phyloP scores from a whole-genome alignment of 2,888 invertebrate species.

The Agrotis exclamationis region DNA sequence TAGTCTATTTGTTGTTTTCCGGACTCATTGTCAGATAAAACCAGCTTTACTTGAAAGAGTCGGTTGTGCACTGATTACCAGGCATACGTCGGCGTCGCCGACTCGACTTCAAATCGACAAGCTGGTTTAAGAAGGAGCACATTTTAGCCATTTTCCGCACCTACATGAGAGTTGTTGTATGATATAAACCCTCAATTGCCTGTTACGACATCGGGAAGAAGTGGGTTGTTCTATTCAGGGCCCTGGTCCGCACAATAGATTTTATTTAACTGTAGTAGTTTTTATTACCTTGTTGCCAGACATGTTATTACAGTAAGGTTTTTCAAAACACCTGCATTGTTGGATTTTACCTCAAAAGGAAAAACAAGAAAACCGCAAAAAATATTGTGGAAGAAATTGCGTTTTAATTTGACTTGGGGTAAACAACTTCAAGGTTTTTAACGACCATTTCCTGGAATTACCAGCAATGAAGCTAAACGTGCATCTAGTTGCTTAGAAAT shows the following conservation, averaged over 20 bases:
- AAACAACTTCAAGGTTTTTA: slow-evolving; percentile 57
- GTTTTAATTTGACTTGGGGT: slow-evolving; percentile 43
- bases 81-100: not conserved
- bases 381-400: slow-evolving; percentile 41
- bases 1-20: not conserved
- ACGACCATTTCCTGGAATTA: slow-evolving; percentile 64
- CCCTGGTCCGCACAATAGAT: not conserved
- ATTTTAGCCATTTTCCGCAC: not conserved
- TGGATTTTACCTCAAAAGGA: slow-evolving; percentile 15
- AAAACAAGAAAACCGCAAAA: slow-evolving; percentile 24
- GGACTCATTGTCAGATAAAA: slow-evolving; percentile 29
- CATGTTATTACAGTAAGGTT: too few species aligned
- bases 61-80: slow-evolving; percentile 43
- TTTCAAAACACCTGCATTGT: too few species aligned
- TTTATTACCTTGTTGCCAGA: too few species aligned
- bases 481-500: slow-evolving; percentile 63
- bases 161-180: slow-evolving; percentile 8
- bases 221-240: slow-evolving; percentile 30
- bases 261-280: slow-evolving; percentile 13
- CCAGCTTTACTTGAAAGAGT: slow-evolving; percentile 38
- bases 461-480: slow-evolving; percentile 55
- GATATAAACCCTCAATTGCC: slow-evolving; percentile 20
- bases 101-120: slow-evolving; percentile 1
- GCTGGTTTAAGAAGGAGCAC: slow-evolving; percentile 4
- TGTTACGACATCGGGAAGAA: slow-evolving; percentile 34